These are phyloP conservation scores for Pimpla rufipes DNA, from an alignment of 2,888 invertebrate genomes.

Conservation along the genomic window DNA sequence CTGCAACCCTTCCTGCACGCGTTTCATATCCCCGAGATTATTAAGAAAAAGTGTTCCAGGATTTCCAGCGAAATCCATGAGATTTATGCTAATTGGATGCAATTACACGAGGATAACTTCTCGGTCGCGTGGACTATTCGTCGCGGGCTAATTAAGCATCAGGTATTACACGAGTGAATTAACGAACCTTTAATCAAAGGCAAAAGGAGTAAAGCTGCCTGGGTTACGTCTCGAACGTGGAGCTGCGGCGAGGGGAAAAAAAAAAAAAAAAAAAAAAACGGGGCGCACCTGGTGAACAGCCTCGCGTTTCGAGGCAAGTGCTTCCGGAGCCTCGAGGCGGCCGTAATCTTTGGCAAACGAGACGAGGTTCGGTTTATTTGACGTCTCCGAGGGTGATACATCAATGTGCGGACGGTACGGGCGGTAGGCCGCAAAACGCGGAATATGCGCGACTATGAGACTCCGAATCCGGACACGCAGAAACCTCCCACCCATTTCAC, in stretches of 20 bases:
- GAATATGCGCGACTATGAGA: conserved; percentile 30
- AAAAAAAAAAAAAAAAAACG: background rate
- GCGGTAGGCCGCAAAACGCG: conserved; percentile 34
- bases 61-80: conserved; percentile 69
- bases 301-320: conserved; percentile 46
- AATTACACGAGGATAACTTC: conserved; percentile 71
- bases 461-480: conserved; percentile 9
- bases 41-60: conserved; percentile 58
- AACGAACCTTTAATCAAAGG: conserved; percentile 66
- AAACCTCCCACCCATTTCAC: conserved; percentile 8
- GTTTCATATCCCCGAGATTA: conserved; percentile 40
- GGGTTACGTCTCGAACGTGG: background rate
- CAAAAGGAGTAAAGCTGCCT: conserved; percentile 19
- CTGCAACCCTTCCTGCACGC: conserved; percentile 15
- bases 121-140: conserved; percentile 66
- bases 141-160: conserved; percentile 63
- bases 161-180: conserved; percentile 52
- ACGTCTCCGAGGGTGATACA: conserved; percentile 21
- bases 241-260: background rate
- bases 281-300: conserved; percentile 18
- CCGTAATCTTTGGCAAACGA: conserved; percentile 50
- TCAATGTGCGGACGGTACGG: conserved; percentile 41
- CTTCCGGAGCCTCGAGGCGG: conserved; percentile 47
- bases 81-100: conserved; percentile 73
- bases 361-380: conserved; percentile 51